phyloP scores from a whole-genome alignment of 2,797 vertebrate species.

The Hyperoplus lanceolatus region DNA sequence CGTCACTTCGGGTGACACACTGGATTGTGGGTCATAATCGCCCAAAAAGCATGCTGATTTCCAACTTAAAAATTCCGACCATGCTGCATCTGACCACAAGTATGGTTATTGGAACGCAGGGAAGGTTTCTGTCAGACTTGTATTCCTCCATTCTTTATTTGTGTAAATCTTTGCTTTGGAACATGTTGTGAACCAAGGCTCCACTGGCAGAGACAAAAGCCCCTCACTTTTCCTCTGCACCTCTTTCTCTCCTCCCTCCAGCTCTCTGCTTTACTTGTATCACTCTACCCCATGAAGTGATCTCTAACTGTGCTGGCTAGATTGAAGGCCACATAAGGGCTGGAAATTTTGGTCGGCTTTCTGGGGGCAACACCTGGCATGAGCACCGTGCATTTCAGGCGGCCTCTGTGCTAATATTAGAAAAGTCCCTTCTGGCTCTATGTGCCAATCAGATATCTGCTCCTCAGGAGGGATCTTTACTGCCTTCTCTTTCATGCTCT shows the following conservation, averaged over 20 bases:
- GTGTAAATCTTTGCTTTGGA: conserved; percentile 11
- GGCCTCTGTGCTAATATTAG: conserved; percentile 67
- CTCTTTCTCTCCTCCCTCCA: neutral
- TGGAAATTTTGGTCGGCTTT: conserved; percentile 58
- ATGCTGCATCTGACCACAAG: too few relatives aligned
- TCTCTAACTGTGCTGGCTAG: conserved; percentile 30
- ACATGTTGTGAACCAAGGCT: conserved; percentile 22
- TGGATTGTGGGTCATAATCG: too few relatives aligned
- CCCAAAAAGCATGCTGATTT: too few relatives aligned
- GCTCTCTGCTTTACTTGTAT: conserved; percentile 27
- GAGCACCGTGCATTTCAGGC: conserved; percentile 41
- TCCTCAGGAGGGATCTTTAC: conserved; percentile 48
- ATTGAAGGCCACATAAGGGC: conserved; percentile 52
- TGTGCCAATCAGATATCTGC: conserved; percentile 54
- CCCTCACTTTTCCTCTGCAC: neutral
- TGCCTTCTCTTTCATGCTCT: conserved; percentile 49
- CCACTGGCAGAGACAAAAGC: conserved; percentile 15
- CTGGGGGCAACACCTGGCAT: conserved; percentile 30
- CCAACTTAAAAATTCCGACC: too few relatives aligned
- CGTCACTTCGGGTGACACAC: too few relatives aligned
- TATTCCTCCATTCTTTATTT: conserved; percentile 15
- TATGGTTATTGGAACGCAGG: neutral
- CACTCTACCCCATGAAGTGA: conserved; percentile 7
- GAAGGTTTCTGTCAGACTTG: neutral
- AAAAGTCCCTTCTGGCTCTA: conserved; percentile 44